Evolutionary conservation across 53 echinoderm and acorn worm genomes (phyloP).

Genomic region (Henricia sp.): DNA sequence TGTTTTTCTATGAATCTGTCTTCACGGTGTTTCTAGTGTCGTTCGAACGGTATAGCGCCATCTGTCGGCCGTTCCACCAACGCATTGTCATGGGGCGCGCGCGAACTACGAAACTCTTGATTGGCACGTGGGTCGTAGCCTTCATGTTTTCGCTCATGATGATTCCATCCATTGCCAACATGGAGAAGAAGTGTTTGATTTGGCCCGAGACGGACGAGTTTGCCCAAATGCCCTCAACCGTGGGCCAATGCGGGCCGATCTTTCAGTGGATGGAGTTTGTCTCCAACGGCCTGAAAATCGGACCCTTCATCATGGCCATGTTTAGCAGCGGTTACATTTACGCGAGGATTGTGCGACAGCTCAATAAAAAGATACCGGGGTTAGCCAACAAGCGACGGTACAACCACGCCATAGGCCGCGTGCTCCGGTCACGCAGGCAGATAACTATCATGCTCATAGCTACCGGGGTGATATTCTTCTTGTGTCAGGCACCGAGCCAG

Average conservation of each 20-base stretch:
- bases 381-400: neutral
- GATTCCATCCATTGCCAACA: neutral
- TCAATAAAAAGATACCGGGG: neutral
- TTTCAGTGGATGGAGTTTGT: neutral
- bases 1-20: conserved; percentile 18
- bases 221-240: neutral
- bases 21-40: conserved; percentile 29
- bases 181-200: neutral
- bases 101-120: conserved; percentile 20
- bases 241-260: neutral
- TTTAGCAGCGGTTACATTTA: conserved; percentile 29
- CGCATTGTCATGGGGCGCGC: neutral
- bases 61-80: neutral
- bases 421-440: conserved; percentile 6
- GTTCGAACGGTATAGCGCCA: conserved; percentile 13
- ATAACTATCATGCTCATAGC: conserved; percentile 10
- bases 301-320: conserved; percentile 16
- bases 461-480: conserved; percentile 19
- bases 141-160: neutral
- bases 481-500: conserved; percentile 24
- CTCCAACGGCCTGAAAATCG: conserved; percentile 29
- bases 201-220: conserved; percentile 15
- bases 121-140: conserved; percentile 6
- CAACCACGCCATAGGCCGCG: neutral
- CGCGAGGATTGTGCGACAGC: neutral